A percentile compares a stretch with the other conserved stretches of the same genome.
These are phyloP conservation scores for Orcinus orca DNA, from an alignment of 2,113 vertebrate genomes.

Conservation along the genomic window DNA sequence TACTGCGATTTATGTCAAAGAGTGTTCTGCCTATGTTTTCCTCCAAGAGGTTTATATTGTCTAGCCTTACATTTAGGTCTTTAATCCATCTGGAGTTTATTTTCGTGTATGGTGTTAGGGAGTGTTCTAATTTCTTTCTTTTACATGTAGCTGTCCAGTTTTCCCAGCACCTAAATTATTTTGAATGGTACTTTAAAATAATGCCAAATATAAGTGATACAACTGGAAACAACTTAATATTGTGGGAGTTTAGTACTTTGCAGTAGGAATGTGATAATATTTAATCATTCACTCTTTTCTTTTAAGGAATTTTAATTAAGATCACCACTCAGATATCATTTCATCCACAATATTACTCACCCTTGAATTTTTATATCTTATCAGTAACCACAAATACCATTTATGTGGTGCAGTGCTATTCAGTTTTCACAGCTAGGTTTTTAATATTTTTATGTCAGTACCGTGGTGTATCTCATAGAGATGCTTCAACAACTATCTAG, in stretches of 20 bases:
- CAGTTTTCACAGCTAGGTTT: background rate
- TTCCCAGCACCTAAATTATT: conserved; percentile 14
- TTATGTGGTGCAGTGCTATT: background rate
- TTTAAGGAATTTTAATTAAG: conserved; percentile 48
- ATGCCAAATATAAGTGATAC: background rate
- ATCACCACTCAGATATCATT: background rate
- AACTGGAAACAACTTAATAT: background rate
- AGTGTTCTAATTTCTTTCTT: no score
- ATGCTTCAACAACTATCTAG: background rate
- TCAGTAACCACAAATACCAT: background rate
- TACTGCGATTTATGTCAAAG: no score
- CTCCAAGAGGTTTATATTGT: no score
- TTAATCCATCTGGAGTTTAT: no score
- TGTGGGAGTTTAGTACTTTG: conserved; percentile 14
- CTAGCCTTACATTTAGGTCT: no score
- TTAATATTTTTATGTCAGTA: background rate
- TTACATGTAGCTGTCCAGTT: no score
- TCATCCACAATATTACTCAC: background rate
- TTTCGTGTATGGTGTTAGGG: no score
- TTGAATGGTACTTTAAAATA: conserved; percentile 21
- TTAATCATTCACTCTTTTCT: conserved; percentile 18
- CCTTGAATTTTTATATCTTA: conserved; percentile 47
- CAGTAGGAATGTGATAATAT: background rate
- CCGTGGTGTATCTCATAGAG: background rate
- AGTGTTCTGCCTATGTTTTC: no score